A percentile compares a stretch with the other conserved stretches of the same genome.
Evolutionary conservation across 2,113 vertebrate species (phyloP).

Genomic region (Boulengerochromis microlepis): DNA sequence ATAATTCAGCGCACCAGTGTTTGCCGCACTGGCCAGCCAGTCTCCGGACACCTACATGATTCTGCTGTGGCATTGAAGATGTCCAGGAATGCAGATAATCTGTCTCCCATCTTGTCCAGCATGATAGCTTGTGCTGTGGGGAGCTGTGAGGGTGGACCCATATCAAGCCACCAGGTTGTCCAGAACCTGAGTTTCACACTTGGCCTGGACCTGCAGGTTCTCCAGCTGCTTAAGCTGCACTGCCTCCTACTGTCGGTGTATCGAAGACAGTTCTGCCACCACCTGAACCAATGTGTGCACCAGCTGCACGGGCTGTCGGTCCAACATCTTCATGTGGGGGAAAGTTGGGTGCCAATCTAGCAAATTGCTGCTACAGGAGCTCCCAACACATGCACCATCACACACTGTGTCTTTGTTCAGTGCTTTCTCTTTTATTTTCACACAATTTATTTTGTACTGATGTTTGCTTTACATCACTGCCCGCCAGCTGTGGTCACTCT

Average conservation of each 20-base stretch:
- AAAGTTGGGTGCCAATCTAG: neutral
- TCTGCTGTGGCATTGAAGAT: neutral
- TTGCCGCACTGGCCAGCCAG: neutral
- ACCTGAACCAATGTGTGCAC: neutral
- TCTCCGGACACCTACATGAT: neutral
- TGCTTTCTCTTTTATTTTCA: neutral
- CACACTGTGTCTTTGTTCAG: neutral
- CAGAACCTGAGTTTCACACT: neutral
- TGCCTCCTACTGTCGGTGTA: neutral
- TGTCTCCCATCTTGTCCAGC: neutral
- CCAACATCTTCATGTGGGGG: neutral
- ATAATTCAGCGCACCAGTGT: neutral
- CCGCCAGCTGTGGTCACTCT: neutral
- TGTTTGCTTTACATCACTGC: neutral
- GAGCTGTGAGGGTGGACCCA: neutral
- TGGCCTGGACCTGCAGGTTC: neutral
- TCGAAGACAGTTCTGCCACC: neutral
- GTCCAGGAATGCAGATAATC: neutral
- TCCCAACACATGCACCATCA: neutral
- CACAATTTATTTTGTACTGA: neutral
- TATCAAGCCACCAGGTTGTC: neutral
- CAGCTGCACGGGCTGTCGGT: neutral
- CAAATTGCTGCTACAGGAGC: neutral
- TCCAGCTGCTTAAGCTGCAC: neutral
- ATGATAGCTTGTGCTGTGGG: neutral